Conservation (phyloP, 2,797 vertebrate genomes). For the Pipistrellus nathusii region DNA sequence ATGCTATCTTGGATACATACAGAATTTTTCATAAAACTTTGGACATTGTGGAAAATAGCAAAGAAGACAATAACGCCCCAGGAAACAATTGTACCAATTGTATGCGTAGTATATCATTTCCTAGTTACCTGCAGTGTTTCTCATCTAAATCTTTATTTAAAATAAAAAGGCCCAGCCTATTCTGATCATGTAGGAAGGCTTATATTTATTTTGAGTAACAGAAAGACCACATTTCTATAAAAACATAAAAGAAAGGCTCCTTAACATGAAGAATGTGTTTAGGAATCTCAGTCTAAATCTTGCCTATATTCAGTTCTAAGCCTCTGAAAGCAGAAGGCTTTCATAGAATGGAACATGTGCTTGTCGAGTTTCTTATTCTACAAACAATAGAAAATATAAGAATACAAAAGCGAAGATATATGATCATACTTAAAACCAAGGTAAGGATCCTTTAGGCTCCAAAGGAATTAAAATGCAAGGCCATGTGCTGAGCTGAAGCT, state of each 20-base stretch:
- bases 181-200: conserved; percentile 60
- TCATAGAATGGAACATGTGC: background rate
- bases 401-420: conserved; percentile 25
- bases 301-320: conserved; percentile 11
- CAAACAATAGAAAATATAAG: conserved; percentile 3
- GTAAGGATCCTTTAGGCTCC: background rate
- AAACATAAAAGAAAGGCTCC: conserved; percentile 56
- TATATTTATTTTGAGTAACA: conserved; percentile 69
- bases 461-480: background rate
- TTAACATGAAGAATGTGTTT: conserved; percentile 56
- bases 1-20: background rate
- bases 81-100: conserved; percentile 57
- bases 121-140: conserved; percentile 53
- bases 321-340: background rate
- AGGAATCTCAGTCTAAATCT: conserved; percentile 20
- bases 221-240: conserved; percentile 59
- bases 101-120: conserved; percentile 1
- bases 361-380: background rate
- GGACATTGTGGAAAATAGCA: conserved; percentile 44
- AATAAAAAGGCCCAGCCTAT: conserved; percentile 62
- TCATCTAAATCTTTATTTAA: conserved; percentile 71
- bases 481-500: background rate
- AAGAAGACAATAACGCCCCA: conserved; percentile 59
- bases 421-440: conserved; percentile 14
- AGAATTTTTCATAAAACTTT: conserved; percentile 66